Evolutionary conservation across 2,888 invertebrate genomes (phyloP).

Genomic region (Rotaria sp.): DNA sequence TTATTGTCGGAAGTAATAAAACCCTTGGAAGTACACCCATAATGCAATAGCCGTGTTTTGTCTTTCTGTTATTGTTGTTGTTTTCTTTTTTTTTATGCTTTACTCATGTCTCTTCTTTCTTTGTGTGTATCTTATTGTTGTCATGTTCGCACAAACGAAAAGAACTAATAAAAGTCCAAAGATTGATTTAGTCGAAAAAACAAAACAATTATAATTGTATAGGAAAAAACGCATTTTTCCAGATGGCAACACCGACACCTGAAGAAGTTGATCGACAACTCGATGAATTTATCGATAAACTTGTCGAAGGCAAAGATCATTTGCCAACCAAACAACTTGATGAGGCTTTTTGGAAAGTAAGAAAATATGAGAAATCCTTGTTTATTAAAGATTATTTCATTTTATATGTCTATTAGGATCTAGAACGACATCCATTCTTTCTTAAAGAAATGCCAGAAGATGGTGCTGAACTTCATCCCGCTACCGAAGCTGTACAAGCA

Average conservation of each 20-base stretch:
- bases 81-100: constrained; percentile 42
- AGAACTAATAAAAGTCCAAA: constrained; percentile 49
- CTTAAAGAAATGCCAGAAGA: constrained; percentile 70
- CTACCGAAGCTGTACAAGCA: constrained; percentile 62
- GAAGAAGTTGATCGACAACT: constrained; percentile 11
- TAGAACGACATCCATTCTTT: constrained; percentile 85
- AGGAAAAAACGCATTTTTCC: background rate
- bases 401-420: constrained; percentile 51
- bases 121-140: background rate
- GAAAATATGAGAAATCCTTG: background rate
- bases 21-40: too few relatives aligned
- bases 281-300: constrained; percentile 1
- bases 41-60: background rate
- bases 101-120: constrained; percentile 50
- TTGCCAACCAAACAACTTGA: background rate
- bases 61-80: background rate
- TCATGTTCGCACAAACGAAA: background rate
- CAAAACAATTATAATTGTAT: too few relatives aligned
- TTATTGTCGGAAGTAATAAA: too few relatives aligned
- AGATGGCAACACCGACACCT: background rate
- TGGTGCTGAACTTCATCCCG: constrained; percentile 68
- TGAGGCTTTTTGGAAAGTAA: constrained; percentile 12
- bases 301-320: constrained; percentile 1
- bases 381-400: background rate
- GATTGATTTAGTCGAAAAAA: background rate